Conservation (phyloP, 2,113 vertebrate genomes). For the Artemisiospiza belli region DNA sequence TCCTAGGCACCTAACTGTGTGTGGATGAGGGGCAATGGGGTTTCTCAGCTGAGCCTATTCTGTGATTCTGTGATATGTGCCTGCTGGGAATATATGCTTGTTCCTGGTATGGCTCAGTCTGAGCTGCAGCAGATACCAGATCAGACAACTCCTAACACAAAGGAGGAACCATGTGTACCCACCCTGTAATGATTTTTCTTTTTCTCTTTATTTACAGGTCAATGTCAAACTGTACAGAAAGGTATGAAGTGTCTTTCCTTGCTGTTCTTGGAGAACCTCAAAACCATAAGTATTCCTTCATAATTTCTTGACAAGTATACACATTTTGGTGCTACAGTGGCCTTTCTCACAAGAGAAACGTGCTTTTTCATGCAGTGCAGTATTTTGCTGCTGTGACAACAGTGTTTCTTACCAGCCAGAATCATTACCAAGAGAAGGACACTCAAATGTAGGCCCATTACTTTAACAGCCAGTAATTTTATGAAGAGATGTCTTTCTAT, state of each 20-base stretch:
- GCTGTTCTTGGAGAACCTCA: neutral
- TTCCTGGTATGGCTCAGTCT: neutral
- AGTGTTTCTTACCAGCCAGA: neutral
- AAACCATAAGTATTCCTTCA: slow-evolving; percentile 11
- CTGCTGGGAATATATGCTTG: neutral
- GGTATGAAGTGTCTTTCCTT: slow-evolving; percentile 72
- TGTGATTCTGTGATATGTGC: neutral
- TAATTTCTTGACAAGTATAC: neutral
- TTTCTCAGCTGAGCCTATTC: neutral
- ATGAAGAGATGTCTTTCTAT: neutral
- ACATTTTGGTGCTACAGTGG: neutral
- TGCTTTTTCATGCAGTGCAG: neutral
- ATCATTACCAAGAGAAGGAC: neutral
- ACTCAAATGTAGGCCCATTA: neutral
- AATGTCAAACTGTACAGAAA: slow-evolving; percentile 76
- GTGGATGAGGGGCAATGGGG: neutral
- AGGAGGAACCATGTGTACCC: neutral
- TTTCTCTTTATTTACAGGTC: slow-evolving; percentile 75
- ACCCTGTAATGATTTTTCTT: neutral
- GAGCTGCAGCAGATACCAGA: neutral
- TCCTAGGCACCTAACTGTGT: neutral
- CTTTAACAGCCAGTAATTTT: neutral
- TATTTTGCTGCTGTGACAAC: neutral
- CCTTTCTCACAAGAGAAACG: neutral
- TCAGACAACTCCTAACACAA: neutral